These are phyloP conservation scores for Sprattus sprattus DNA, from an alignment of 2,113 vertebrate species.

Conservation along the genomic window DNA sequence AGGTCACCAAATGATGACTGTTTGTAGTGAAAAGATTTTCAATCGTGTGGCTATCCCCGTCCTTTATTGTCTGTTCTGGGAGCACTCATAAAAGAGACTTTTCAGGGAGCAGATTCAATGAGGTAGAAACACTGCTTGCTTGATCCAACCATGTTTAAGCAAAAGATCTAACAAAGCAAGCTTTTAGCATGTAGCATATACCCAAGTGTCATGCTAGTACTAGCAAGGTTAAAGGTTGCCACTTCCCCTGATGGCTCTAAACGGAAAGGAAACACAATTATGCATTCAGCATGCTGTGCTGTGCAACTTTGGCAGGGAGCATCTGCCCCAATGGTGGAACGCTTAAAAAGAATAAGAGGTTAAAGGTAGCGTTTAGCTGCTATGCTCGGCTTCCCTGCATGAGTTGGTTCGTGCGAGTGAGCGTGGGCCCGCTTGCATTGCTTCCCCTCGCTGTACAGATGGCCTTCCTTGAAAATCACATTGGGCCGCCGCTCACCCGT, in stretches of 20 bases:
- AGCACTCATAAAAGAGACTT: too few species aligned
- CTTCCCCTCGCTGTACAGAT: conserved; percentile 53
- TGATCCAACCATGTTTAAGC: too few species aligned
- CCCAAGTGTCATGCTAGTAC: neutral
- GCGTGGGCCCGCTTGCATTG: neutral
- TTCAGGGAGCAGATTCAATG: too few species aligned
- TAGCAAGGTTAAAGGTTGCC: neutral
- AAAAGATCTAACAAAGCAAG: neutral
- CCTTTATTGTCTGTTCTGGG: too few species aligned
- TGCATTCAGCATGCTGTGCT: neutral
- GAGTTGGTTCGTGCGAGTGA: neutral
- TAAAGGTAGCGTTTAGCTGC: conserved; percentile 15
- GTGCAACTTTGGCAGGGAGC: neutral
- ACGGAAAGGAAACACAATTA: neutral
- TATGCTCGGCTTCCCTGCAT: neutral
- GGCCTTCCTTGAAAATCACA: conserved; percentile 51
- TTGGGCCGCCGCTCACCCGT: conserved; percentile 54
- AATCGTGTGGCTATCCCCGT: too few species aligned
- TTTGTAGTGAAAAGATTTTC: too few species aligned
- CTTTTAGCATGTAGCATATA: neutral
- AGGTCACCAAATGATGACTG: too few species aligned
- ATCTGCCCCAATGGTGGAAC: neutral
- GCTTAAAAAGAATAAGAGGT: conserved; percentile 18
- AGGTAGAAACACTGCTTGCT: too few species aligned
- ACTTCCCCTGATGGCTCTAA: neutral